phyloP scores from a whole-genome alignment of 2,113 vertebrate genomes.

The Orthonyx spaldingii region DNA sequence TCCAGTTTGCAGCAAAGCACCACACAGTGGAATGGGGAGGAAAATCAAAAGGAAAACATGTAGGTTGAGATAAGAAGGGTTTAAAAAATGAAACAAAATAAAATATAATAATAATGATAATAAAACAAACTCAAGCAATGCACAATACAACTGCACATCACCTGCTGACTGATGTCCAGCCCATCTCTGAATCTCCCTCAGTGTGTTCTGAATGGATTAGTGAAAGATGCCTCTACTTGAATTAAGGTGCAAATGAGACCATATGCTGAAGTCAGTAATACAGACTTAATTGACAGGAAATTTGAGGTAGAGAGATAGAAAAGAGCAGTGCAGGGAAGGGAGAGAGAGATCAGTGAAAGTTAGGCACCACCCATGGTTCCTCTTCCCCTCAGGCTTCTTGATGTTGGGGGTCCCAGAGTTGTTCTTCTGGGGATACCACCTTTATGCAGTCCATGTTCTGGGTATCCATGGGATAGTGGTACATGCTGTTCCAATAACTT shows the following conservation, averaged over 20 bases:
- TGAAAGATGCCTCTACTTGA: neutral
- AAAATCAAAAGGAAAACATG: neutral
- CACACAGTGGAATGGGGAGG: neutral
- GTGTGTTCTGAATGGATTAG: neutral
- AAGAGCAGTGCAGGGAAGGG: no score
- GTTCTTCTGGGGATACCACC: neutral
- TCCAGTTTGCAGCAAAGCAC: neutral
- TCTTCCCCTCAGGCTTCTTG: neutral
- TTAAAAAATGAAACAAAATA: neutral
- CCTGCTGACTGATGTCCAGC: neutral
- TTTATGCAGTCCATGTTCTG: neutral
- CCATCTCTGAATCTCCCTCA: neutral
- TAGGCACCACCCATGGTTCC: neutral
- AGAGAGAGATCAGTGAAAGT: neutral
- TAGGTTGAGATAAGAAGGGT: neutral
- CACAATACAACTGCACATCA: neutral
- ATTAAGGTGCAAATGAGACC: neutral
- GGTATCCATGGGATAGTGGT: rapidly evolving
- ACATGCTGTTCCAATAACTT: neutral
- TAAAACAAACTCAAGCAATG: neutral
- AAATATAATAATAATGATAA: neutral
- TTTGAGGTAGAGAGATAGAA: neutral
- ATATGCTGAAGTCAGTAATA: neutral
- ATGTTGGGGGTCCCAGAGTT: neutral
- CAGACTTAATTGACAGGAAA: neutral